Evolutionary conservation across 1,140 invertebrate genomes (phyloP), one percentile per base, ranked within the genome.

Genomic region (Philopotamus ludificatus): DNA sequence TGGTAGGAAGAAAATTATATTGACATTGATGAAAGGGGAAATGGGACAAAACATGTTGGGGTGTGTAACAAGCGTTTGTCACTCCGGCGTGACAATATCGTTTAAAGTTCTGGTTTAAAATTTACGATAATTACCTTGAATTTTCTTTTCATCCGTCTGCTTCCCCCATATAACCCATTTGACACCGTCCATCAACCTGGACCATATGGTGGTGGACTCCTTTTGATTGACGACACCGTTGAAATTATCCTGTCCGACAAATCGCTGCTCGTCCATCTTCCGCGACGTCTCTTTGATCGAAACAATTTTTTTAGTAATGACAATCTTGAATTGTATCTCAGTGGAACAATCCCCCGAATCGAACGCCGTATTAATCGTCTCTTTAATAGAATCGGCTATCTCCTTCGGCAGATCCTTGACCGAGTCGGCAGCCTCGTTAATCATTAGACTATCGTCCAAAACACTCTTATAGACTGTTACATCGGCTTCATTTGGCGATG

Each of bases 241-340:
- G 41, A 1, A 22, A 25, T 39, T 22, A 39, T 16, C 18, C 3
- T 54, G 28, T 15, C 10, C 16, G 8, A 25, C 18, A 21, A n/a
- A 10, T 15, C 34, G 15, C n/a, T n/a, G 7, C 1, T 65, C 41
- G 2, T 34, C 45, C 18, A 69, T 9, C 18, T 34, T 25, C 22
- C 45, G 65, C n/a, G 45, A 59, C 1, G 68, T 60, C 41, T 70
- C 68, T 39, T 61, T 70, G 3, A 70, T 63, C 2, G 68, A 74
- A 1, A 80, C 74, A 66, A 75, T 80, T 63, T 74, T 79, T 65
- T 79, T 79, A 2, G 76, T 79, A 20, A 81, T 78, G 10, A 75
- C 72, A 54, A 81, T 80, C 70, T 80, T 79, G 21, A 81, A 78
- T 67, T 81, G 76, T 69, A 81, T 78, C 66, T 81, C 79, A 3